These are phyloP conservation scores for Drosophila arawakana DNA, from an alignment of 1,140 invertebrate genomes.

Conservation along the genomic window DNA sequence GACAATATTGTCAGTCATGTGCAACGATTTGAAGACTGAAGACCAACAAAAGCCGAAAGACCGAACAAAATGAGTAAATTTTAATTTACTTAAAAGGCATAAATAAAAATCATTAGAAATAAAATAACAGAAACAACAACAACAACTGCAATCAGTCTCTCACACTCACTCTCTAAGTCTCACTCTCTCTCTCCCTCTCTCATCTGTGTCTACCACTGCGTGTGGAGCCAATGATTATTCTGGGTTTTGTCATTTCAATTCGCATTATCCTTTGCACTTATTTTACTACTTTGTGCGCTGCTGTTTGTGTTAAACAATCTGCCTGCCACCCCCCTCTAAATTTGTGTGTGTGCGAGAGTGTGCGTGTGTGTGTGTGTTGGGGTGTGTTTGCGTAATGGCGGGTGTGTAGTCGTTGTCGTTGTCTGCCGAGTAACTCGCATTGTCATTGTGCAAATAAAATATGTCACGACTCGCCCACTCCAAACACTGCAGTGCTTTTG, in stretches of 20 bases:
- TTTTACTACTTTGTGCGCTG: constrained; percentile 77
- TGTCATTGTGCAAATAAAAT: constrained; percentile 84
- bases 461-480: constrained; percentile 81
- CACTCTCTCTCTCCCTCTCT: not conserved
- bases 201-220: constrained; percentile 25
- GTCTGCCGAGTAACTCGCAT: constrained; percentile 74
- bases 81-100: constrained; percentile 82
- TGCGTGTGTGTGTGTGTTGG: constrained; percentile 37
- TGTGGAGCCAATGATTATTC: constrained; percentile 82
- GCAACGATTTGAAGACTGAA: constrained; percentile 52
- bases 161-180: not conserved
- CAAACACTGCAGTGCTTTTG: constrained; percentile 17
- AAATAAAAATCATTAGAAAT: constrained; percentile 56
- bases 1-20: constrained; percentile 82
- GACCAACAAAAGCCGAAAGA: not conserved
- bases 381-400: constrained; percentile 75
- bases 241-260: constrained; percentile 84
- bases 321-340: constrained; percentile 7
- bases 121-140: not conserved
- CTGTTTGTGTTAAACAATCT: constrained; percentile 43
- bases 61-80: constrained; percentile 67
- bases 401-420: constrained; percentile 50
- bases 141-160: not conserved
- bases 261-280: constrained; percentile 84
- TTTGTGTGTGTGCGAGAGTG: constrained; percentile 1